Evolutionary conservation across 2,113 vertebrate species (phyloP).

Genomic region (Maccullochella peelii): DNA sequence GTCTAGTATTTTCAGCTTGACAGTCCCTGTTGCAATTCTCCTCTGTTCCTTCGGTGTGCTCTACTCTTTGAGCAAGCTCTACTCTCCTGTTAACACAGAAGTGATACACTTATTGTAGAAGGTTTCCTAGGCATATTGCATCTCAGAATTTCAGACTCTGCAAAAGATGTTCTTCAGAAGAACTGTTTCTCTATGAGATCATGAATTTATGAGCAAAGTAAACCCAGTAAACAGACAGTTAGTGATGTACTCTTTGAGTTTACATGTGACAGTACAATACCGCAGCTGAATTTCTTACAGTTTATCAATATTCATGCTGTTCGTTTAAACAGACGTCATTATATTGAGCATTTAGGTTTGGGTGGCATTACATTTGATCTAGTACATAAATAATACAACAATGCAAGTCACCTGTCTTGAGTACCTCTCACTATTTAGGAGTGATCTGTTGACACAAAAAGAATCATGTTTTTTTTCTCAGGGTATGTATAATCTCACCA

Average conservation of each 20-base stretch:
- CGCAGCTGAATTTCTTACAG: not conserved
- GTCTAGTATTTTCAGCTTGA: conserved; percentile 35
- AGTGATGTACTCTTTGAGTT: not conserved
- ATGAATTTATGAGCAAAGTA: conserved; percentile 15
- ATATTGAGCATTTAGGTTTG: not conserved
- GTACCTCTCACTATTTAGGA: conserved; percentile 42
- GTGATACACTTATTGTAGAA: conserved; percentile 22
- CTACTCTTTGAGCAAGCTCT: conserved; percentile 56
- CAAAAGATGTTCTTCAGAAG: conserved; percentile 2
- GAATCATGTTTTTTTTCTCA: conserved; percentile 13
- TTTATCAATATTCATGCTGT: not conserved
- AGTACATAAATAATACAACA: conserved; percentile 2
- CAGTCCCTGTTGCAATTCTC: conserved; percentile 39
- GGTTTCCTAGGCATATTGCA: conserved; percentile 12
- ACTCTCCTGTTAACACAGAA: conserved; percentile 36
- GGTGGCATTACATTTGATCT: conserved; percentile 11
- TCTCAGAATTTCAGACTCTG: conserved; percentile 2
- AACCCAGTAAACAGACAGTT: conserved; percentile 5
- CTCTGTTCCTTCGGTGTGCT: conserved; percentile 46
- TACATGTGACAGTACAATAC: not conserved
- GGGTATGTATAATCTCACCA: conserved; percentile 48
- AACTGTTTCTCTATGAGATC: not conserved
- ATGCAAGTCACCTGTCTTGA: conserved; percentile 16
- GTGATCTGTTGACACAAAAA: conserved; percentile 45
- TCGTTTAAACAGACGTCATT: not conserved